These are phyloP conservation scores for Poeciliopsis infans DNA, from an alignment of 2,797 vertebrate genomes.

Conservation along the genomic window DNA sequence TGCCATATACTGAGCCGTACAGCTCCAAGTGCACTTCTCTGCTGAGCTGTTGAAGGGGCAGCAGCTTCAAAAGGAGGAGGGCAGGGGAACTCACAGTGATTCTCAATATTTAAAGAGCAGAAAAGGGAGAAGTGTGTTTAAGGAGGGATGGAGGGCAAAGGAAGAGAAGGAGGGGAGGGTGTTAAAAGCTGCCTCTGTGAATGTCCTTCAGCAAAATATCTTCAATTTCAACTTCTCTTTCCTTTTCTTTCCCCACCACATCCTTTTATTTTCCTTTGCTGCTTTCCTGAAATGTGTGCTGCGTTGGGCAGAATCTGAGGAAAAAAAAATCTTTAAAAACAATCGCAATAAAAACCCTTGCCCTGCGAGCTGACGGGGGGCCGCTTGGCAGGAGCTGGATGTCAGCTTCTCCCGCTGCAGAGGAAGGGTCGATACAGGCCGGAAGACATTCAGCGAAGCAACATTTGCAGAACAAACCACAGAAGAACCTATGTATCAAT, in stretches of 20 bases:
- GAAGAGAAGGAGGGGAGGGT: constrained; percentile 6
- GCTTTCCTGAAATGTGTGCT: constrained; percentile 56
- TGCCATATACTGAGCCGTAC: constrained; percentile 34
- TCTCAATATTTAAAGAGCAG: constrained; percentile 76
- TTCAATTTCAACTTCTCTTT: constrained; percentile 33
- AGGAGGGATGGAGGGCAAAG: constrained; percentile 25
- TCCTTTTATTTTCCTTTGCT: constrained; percentile 7
- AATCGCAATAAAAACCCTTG: constrained; percentile 61
- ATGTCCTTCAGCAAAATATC: constrained; percentile 74
- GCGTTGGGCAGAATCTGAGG: constrained; percentile 25
- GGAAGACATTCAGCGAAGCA: constrained; percentile 14
- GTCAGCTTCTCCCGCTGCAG: constrained; percentile 52
- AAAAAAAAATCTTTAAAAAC: constrained; percentile 67
- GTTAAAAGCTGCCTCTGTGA: constrained; percentile 72
- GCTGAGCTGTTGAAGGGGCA: constrained; percentile 50
- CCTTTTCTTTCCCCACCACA: not conserved
- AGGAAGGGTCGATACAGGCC: constrained; percentile 56
- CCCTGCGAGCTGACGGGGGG: constrained; percentile 44
- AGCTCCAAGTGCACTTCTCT: constrained; percentile 37
- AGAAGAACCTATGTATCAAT: constrained; percentile 30
- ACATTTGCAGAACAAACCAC: constrained; percentile 33
- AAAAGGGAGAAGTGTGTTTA: constrained; percentile 63
- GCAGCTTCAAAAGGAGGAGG: constrained; percentile 55
- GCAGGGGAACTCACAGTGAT: constrained; percentile 57
- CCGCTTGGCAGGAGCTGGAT: constrained; percentile 35